phyloP scores from a whole-genome alignment of 2,888 invertebrate species.

The Scaptomyza reducta region DNA sequence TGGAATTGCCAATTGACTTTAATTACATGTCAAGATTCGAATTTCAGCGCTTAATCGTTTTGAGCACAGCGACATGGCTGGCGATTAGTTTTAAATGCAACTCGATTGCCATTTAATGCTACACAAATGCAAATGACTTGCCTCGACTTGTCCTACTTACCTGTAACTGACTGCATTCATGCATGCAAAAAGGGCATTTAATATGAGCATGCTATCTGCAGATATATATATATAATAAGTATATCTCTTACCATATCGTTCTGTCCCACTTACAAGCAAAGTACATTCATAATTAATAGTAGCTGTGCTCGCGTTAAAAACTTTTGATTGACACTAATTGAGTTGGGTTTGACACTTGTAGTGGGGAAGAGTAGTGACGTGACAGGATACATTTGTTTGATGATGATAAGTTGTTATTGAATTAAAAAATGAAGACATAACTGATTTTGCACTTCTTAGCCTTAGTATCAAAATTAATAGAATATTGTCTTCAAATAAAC shows the following conservation, averaged over 20 bases:
- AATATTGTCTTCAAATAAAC: neutral
- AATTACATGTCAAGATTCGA: slow-evolving; percentile 57
- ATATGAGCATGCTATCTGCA: neutral
- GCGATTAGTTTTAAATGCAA: slow-evolving; percentile 61
- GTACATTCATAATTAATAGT: slow-evolving; percentile 31
- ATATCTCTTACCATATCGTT: neutral
- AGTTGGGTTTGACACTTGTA: slow-evolving; percentile 5
- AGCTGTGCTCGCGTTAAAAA: slow-evolving; percentile 13
- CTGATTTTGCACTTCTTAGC: no score
- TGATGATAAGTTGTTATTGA: no score
- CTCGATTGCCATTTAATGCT: slow-evolving; percentile 48
- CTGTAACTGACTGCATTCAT: neutral
- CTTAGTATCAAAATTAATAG: no score
- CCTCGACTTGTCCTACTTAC: neutral
- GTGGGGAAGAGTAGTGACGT: neutral
- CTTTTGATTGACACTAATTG: slow-evolving; percentile 62
- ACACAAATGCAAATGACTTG: slow-evolving; percentile 12
- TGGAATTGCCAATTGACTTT: slow-evolving; percentile 25
- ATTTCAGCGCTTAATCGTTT: slow-evolving; percentile 54
- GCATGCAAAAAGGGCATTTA: slow-evolving; percentile 15
- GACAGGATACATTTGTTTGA: no score
- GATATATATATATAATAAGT: no score
- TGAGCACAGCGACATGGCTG: slow-evolving; percentile 35
- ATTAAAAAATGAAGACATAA: no score
- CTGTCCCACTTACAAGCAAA: neutral